Evolutionary conservation across 2,888 invertebrate species (phyloP), one percentile per base, ranked within the genome.

Genomic region (Leucophenga maculata): DNA sequence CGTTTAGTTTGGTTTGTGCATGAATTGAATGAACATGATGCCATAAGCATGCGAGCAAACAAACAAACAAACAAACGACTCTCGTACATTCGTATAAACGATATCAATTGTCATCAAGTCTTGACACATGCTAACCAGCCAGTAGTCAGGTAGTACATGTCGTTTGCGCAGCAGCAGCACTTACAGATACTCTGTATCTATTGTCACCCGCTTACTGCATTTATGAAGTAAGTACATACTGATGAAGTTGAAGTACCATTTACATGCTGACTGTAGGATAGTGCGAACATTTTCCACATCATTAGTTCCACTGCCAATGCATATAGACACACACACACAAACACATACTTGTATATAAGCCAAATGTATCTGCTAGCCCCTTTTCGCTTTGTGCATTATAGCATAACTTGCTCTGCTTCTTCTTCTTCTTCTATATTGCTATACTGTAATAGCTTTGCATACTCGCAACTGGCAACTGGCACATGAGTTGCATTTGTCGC

Each of bases 221-320:
- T 31, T 39, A 65, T 54, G 65, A 54, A 54, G 39, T 39, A 72
- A 66, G 67, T 74, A 77, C 71, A 72, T 75, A 74, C 73, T 73
- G 69, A 68, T 69, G 66, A 68, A 62, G 57, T 72, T 70, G 67
- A 39, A 69, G 71, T 13, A 13, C 39, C 64, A 68, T 67, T 67
- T 39, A 31, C 55, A 54, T 50, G 62, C 50, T 22, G 31, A 14
- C 67, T 62, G 22, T 39, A 11, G 39, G 39, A 60, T 62, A 67
- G 73, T 75, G 75, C 73, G 75, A 77, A 81, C 77, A 84, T 84
- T 84, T 84, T 84, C 81, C 85, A 83, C 84, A 83, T 85, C 84
- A 85, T 84, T 84, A 85, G 85, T 84, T 81, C 73, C n/a, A n/a
- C n/a, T 76, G 78, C 75, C 77, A 76, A 82, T 18, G 50, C 50